phyloP scores from a whole-genome alignment of 2,888 invertebrate species.

The Cephalotes varians region DNA sequence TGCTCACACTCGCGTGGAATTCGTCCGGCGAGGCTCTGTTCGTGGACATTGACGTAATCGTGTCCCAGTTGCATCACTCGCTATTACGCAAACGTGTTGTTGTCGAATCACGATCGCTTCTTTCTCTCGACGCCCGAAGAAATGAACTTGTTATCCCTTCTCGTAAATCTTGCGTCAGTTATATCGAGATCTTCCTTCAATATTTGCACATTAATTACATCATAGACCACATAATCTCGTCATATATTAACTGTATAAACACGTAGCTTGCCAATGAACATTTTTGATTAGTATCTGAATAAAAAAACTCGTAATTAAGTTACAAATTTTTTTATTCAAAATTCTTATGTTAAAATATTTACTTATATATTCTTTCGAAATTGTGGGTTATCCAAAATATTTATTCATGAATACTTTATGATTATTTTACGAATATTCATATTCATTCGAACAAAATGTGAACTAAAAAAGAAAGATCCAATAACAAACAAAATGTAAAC shows the following conservation, averaged over 20 bases:
- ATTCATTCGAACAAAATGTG: too few species aligned
- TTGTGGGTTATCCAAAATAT: too few species aligned
- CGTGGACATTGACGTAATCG: slow-evolving; percentile 66
- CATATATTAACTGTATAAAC: not conserved
- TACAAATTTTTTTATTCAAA: too few species aligned
- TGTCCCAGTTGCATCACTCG: slow-evolving; percentile 61
- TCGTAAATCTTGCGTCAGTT: not conserved
- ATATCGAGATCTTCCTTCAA: slow-evolving; percentile 6
- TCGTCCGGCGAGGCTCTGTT: slow-evolving; percentile 45
- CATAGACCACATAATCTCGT: not conserved
- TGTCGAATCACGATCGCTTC: slow-evolving; percentile 37
- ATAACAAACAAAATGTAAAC: too few species aligned
- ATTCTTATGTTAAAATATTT: too few species aligned
- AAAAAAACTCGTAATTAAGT: too few species aligned
- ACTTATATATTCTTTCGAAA: too few species aligned
- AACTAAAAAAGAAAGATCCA: too few species aligned
- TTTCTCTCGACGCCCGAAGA: slow-evolving; percentile 26
- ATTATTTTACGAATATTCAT: too few species aligned
- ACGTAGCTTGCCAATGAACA: too few species aligned
- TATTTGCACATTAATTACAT: slow-evolving; percentile 1
- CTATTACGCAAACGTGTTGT: slow-evolving; percentile 67
- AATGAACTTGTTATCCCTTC: slow-evolving; percentile 9
- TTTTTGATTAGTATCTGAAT: too few species aligned
- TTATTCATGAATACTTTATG: too few species aligned
- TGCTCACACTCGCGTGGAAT: slow-evolving; percentile 61